phyloP scores from a whole-genome alignment of 1,140 invertebrate genomes.

The Camponotus pennsylvanicus region DNA sequence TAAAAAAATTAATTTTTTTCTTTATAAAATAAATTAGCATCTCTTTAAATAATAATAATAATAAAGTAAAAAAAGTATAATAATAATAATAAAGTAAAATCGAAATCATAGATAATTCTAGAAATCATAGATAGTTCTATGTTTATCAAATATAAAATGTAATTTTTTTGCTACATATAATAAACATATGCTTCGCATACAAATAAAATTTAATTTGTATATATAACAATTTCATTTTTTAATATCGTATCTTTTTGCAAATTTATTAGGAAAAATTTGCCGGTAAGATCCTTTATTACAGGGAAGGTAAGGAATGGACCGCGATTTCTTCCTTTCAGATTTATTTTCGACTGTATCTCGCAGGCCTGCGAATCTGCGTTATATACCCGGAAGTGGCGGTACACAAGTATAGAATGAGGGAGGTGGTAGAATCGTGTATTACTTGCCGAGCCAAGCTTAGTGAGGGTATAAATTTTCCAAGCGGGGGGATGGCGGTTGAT shows the following conservation, averaged over 20 bases:
- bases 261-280: neutral
- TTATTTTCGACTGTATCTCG: neutral
- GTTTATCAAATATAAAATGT: neutral
- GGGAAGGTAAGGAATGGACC: too few relatives aligned
- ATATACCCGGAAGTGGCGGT: constrained; percentile 28
- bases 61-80: neutral
- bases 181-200: neutral
- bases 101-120: neutral
- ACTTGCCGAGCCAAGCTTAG: constrained; percentile 42
- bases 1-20: neutral
- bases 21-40: neutral
- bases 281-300: neutral
- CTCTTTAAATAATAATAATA: too few relatives aligned
- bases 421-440: constrained; percentile 31
- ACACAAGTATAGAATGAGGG: constrained; percentile 22
- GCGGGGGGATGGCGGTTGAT: neutral
- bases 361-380: neutral
- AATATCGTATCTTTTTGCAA: neutral
- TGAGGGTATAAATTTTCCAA: constrained; percentile 3
- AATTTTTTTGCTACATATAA: too few relatives aligned
- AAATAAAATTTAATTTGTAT: neutral
- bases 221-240: neutral
- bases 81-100: neutral
- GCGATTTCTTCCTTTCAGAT: constrained; percentile 19
- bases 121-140: neutral